These are phyloP conservation scores for Drosophila biarmipes DNA, from an alignment of 1,140 invertebrate genomes.

Conservation along the genomic window DNA sequence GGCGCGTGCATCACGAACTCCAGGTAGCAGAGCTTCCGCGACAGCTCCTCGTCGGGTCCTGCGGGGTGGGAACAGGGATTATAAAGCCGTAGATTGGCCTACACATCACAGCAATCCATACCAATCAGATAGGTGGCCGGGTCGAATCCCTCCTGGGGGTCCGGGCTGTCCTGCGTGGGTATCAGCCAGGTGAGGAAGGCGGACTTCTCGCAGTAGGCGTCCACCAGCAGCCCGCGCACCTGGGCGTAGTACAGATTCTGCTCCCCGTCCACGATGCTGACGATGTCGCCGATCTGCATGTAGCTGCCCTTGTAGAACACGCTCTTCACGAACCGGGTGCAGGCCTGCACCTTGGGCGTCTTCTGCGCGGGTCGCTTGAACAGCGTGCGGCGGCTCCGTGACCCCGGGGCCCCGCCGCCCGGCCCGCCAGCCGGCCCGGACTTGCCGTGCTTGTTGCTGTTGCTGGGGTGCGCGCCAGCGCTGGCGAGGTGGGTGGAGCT, in stretches of 20 bases:
- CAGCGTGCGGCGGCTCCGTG: conserved; percentile 90
- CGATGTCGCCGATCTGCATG: conserved; percentile 96
- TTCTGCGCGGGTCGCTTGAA: conserved; percentile 93
- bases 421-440: conserved; percentile 12
- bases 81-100: background rate
- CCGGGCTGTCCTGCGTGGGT: conserved; percentile 92
- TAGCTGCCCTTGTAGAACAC: conserved; percentile 94
- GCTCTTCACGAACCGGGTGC: conserved; percentile 91
- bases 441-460: conserved; percentile 70
- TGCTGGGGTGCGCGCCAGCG: conserved; percentile 24
- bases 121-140: conserved; percentile 95
- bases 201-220: conserved; percentile 97
- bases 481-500: conserved; percentile 25
- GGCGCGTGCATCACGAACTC: conserved; percentile 97
- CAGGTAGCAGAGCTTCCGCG: conserved; percentile 93
- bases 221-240: conserved; percentile 94
- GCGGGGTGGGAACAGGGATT: conserved; percentile 4
- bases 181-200: conserved; percentile 96
- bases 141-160: conserved; percentile 92
- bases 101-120: conserved; percentile 10
- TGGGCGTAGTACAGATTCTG: conserved; percentile 94
- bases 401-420: conserved; percentile 80
- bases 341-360: conserved; percentile 91
- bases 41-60: conserved; percentile 96
- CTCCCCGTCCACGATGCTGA: conserved; percentile 92